Percentiles rank a stretch among this genome's conserved stretches.
These are phyloP conservation scores for Chalcosyrphus nemorum DNA, from an alignment of 2,888 invertebrate species.

Conservation along the genomic window DNA sequence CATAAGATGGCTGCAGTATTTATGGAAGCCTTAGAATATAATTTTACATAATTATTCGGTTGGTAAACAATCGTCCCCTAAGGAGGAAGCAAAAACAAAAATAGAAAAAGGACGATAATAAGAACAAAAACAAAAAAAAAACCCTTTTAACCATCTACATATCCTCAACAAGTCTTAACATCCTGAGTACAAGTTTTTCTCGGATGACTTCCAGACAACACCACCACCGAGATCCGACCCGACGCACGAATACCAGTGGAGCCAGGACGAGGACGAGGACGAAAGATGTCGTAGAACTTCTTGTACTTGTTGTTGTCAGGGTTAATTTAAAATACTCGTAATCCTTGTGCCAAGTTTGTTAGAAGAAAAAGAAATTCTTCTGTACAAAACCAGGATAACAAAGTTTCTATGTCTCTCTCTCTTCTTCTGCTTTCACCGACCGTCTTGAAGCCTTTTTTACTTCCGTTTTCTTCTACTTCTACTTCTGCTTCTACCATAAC, in stretches of 20 bases:
- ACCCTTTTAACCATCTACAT: conserved; percentile 23
- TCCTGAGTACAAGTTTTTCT: conserved; percentile 12
- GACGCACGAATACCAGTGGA: no score
- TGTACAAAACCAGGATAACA: conserved; percentile 18
- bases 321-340: conserved; percentile 47
- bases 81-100: neutral
- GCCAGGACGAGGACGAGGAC: neutral
- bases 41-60: conserved; percentile 56
- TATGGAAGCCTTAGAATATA: conserved; percentile 23
- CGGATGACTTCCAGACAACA: conserved; percentile 11
- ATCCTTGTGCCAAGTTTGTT: conserved; percentile 29
- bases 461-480: neutral
- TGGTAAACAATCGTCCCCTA: conserved; percentile 34
- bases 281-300: neutral
- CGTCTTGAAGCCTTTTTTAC: neutral
- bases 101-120: no score
- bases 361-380: neutral
- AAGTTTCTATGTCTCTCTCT: conserved; percentile 19
- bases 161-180: conserved; percentile 38
- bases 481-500: neutral
- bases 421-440: neutral
- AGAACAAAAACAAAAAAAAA: neutral
- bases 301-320: conserved; percentile 24
- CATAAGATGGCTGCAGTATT: conserved; percentile 29
- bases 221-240: no score